Conservation (phyloP, 2,888 invertebrate species). For the Myopa tessellatipennis region DNA sequence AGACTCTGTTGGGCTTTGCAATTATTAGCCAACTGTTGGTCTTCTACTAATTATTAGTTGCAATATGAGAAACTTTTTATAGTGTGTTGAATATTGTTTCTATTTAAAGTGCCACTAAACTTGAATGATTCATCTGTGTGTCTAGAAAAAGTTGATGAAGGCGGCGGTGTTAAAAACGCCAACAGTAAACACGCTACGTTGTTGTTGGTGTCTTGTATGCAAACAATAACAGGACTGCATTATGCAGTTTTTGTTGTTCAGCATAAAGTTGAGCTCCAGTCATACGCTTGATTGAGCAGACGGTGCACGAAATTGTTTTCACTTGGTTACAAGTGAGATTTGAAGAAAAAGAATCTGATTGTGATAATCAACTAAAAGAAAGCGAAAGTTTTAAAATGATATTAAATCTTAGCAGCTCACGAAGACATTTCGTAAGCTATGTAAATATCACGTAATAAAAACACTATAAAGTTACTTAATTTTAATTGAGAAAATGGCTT, state of each 20-base stretch:
- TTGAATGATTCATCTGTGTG: background rate
- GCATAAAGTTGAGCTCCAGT: background rate
- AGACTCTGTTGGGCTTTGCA: background rate
- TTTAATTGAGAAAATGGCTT: no score
- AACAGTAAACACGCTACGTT: background rate
- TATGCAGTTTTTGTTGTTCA: background rate
- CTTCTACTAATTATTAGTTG: background rate
- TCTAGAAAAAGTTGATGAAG: background rate
- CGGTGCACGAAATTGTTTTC: background rate
- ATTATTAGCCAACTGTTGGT: no score
- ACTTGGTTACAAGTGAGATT: background rate
- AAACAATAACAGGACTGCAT: background rate
- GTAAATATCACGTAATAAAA: no score
- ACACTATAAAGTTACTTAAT: no score
- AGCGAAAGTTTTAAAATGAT: background rate
- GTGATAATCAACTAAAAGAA: background rate
- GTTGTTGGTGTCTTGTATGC: background rate
- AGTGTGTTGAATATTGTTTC: background rate
- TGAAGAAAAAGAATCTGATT: constrained; percentile 2
- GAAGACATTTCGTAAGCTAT: no score
- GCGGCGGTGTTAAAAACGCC: background rate
- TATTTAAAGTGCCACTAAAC: background rate
- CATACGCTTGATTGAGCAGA: background rate
- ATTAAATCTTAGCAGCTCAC: no score
- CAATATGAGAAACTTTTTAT: background rate